Evolutionary conservation across 2,797 vertebrate species (phyloP), one percentile per base, ranked within the genome.

Genomic region (Mus spretus): DNA sequence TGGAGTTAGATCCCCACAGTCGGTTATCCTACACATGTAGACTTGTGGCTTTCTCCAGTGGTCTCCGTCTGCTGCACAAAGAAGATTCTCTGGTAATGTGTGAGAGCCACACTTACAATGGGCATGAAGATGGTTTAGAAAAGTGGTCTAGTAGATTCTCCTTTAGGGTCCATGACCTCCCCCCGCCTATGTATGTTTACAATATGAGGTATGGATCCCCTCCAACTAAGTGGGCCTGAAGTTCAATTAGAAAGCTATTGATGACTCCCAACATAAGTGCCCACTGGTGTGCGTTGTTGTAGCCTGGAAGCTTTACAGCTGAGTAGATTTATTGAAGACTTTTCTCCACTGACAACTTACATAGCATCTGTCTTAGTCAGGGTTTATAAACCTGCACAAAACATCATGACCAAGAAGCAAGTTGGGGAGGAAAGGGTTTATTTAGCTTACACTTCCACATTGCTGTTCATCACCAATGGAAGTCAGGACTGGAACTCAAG

Each of bases 1-100:
- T 37, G 55, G n/a, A 12, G n/a, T 26, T 40, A 20, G 55, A n/a
- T 5, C 0, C 34, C 6, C 3, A 26, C 0, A 2, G 34, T 13
- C 20, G 7, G 12, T 59, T 81, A 12, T 59, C 55, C 22, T 24
- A n/a, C 1, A 1, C 0, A n/a, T 55, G 37, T 81, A 37, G n/a
- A 81, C n/a, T 15, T 26, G 53, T 81, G 22, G 55, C 2, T 57
- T 59, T 81, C 34, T 59, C 53, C 11, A n/a, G 1, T 57, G 53
- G 55, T 81, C 55, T 81, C 31, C 79, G 37, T 59, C n/a, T 26
- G 6, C 34, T 59, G 5, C 55, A 59, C 26, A 59, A 59, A 37
- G 79, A 6, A 22, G 12, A 20, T 14, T 59, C 6, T 37, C 8
- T 81, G 79, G 57, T 59, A n/a, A 59, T 20, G 6, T 55, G 20